phyloP scores from a whole-genome alignment of 2,113 vertebrate genomes.

The Passer domesticus region DNA sequence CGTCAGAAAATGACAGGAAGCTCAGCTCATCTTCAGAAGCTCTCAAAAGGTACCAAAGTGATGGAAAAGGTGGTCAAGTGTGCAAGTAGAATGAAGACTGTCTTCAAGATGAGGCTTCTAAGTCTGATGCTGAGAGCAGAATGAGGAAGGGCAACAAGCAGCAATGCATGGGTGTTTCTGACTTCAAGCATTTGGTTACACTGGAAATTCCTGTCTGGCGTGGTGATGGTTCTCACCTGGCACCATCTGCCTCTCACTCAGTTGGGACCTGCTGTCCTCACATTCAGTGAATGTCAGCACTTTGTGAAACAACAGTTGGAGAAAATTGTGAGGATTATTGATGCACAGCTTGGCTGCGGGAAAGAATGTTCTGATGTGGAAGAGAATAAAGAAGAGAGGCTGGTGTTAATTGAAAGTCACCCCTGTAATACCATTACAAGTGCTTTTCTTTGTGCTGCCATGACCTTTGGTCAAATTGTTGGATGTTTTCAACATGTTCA shows the following conservation, averaged over 20 bases:
- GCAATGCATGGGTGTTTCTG: not conserved
- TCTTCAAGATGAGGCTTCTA: not conserved
- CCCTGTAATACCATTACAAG: not conserved
- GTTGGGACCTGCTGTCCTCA: not conserved
- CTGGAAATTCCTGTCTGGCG: not conserved
- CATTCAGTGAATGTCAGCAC: accelerated
- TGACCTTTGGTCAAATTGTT: not conserved
- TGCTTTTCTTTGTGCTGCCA: not conserved
- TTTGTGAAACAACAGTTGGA: not conserved
- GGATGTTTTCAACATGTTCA: not conserved
- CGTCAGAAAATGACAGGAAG: not conserved
- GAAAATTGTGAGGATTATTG: not conserved
- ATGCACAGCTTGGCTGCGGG: not conserved
- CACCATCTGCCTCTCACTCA: not conserved
- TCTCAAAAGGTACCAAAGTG: not conserved
- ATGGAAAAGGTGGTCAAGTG: not conserved
- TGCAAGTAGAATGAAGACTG: not conserved
- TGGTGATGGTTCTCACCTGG: not conserved
- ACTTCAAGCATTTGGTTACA: not conserved
- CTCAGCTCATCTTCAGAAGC: not conserved
- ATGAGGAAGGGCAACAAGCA: not conserved
- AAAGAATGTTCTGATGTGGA: not conserved
- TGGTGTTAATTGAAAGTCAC: not conserved
- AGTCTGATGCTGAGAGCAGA: not conserved
- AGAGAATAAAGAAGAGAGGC: not conserved